phyloP scores from a whole-genome alignment of 2,797 vertebrate species.

The Brachymystax lenok region DNA sequence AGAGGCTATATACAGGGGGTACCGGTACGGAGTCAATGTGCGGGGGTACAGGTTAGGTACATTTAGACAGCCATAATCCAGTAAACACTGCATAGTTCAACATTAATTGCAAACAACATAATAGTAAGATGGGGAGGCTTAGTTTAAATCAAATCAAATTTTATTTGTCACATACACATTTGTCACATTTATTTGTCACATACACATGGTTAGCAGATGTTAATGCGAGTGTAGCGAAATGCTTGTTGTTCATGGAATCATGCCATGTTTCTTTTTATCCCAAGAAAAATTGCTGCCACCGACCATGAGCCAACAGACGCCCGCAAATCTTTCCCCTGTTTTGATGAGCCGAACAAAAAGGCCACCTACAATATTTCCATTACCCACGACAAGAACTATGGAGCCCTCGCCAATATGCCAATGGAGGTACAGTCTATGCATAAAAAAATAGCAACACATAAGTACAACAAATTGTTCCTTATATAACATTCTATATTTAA shows the following conservation, averaged over 20 bases:
- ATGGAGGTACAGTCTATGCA: constrained; percentile 69
- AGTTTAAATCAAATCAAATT: too few species aligned
- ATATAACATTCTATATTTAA: too few species aligned
- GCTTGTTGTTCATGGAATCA: too few species aligned
- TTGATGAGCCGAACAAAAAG: constrained; percentile 98
- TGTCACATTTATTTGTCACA: too few species aligned
- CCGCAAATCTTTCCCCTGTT: constrained; percentile 95
- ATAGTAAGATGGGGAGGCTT: neutral
- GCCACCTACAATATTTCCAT: constrained; percentile 90
- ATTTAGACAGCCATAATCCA: neutral
- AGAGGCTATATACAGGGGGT: constrained; percentile 74
- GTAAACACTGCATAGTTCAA: neutral
- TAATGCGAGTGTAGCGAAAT: too few species aligned
- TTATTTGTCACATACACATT: too few species aligned
- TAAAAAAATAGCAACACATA: too few species aligned
- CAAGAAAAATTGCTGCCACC: constrained; percentile 94
- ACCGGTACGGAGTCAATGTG: too few species aligned
- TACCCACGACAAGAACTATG: constrained; percentile 71
- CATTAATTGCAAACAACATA: neutral
- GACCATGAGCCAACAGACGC: constrained; percentile 98
- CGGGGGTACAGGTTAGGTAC: constrained; percentile 68
- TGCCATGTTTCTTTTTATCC: constrained; percentile 45
- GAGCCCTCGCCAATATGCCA: constrained; percentile 93
- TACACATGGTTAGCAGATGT: too few species aligned
- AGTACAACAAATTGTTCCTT: too few species aligned